Conservation (phyloP, 2,113 vertebrate genomes). For the Lipophrys pholis region DNA sequence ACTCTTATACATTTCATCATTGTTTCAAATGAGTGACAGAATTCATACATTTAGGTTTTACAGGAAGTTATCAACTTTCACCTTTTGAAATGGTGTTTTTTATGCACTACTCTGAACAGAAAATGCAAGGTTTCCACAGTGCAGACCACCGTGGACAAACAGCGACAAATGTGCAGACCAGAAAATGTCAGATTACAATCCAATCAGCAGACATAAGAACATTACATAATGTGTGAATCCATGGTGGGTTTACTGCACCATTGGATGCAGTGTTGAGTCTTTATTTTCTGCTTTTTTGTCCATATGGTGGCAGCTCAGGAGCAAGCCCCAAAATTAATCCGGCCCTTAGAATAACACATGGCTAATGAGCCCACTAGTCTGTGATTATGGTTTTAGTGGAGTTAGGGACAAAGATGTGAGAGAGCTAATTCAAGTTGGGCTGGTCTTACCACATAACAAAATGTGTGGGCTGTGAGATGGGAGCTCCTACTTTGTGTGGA, state of each 20-base stretch:
- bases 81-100: no score
- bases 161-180: no score
- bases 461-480: slow-evolving; percentile 35
- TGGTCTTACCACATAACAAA: slow-evolving; percentile 25
- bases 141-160: no score
- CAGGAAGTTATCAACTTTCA: no score
- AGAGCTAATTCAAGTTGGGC: slow-evolving; percentile 52
- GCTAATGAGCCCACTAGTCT: slow-evolving; percentile 63
- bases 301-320: slow-evolving; percentile 68
- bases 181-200: slow-evolving; percentile 26
- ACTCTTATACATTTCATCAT: no score
- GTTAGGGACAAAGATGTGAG: slow-evolving; percentile 62
- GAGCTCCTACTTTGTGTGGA: neutral
- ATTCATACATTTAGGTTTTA: no score
- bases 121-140: no score
- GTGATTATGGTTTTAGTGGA: slow-evolving; percentile 67
- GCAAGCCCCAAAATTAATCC: slow-evolving; percentile 62
- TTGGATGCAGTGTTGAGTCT: slow-evolving; percentile 24
- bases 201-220: slow-evolving; percentile 37
- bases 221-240: slow-evolving; percentile 53
- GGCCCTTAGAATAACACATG: slow-evolving; percentile 57
- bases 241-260: slow-evolving; percentile 7
- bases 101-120: no score
- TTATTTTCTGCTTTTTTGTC: slow-evolving; percentile 23
- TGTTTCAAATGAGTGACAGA: no score